Evolutionary conservation across 2,113 vertebrate species (phyloP).

Genomic region (Pluvianellus socialis): DNA sequence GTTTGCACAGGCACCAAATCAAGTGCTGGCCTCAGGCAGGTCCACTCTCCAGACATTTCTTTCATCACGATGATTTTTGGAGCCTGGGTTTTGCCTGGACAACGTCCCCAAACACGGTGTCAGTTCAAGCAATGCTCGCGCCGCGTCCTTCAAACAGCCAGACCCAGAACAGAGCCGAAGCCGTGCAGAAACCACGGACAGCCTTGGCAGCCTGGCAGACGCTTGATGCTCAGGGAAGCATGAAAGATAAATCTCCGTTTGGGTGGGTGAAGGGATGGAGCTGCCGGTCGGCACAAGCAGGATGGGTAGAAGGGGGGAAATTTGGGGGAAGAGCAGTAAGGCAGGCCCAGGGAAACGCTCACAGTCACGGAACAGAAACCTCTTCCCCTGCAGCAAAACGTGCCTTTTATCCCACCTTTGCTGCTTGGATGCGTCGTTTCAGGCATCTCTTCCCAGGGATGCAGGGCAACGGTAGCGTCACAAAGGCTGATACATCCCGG

Average conservation of each 20-base stretch:
- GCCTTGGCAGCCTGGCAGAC: slow-evolving; percentile 36
- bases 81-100: not conserved
- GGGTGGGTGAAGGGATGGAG: slow-evolving; percentile 14
- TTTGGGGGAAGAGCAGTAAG: not conserved
- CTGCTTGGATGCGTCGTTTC: not conserved
- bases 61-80: not conserved
- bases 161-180: slow-evolving; percentile 4
- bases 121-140: not conserved
- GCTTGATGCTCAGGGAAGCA: slow-evolving; percentile 29
- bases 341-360: not conserved
- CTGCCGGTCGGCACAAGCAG: slow-evolving; percentile 1
- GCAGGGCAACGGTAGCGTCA: not conserved
- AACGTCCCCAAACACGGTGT: fast-evolving
- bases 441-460: not conserved
- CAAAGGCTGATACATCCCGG: not conserved
- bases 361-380: not conserved
- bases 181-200: not conserved
- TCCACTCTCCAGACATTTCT: not conserved
- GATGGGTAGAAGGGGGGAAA: not conserved
- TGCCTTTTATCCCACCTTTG: not conserved
- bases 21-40: fast-evolving
- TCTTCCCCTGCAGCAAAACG: not conserved
- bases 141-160: not conserved
- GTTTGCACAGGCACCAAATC: not conserved
- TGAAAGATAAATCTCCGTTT: slow-evolving; percentile 44